A percentile compares a stretch with the other conserved stretches of the same genome.
Evolutionary conservation across 2,888 invertebrate genomes (phyloP).

Genomic region (Teinopalpus imperialis): DNA sequence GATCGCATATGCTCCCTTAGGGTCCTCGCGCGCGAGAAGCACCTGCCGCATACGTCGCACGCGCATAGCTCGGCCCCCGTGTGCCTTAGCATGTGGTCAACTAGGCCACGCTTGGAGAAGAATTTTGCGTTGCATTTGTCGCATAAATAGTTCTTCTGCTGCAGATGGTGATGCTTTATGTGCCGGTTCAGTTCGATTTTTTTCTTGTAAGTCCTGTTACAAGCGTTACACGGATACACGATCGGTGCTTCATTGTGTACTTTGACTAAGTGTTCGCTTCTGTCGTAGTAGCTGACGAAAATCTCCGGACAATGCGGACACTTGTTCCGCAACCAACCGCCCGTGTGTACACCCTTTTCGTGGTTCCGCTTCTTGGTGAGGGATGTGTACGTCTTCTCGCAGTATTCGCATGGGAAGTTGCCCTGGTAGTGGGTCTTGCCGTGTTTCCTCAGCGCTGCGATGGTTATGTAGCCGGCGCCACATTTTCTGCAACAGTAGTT

Average conservation of each 20-base stretch:
- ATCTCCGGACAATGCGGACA: constrained; percentile 72
- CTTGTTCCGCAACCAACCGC: constrained; percentile 73
- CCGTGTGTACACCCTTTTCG: constrained; percentile 70
- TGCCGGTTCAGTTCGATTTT: constrained; percentile 70
- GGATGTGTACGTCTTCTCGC: constrained; percentile 78
- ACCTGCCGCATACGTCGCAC: constrained; percentile 65
- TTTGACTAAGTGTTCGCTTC: constrained; percentile 66
- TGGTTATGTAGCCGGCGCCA: constrained; percentile 68
- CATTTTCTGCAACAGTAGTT: constrained; percentile 75
- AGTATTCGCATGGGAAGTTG: constrained; percentile 77
- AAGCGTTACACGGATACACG: constrained; percentile 68
- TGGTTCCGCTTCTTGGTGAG: constrained; percentile 70
- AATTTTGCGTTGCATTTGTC: constrained; percentile 70
- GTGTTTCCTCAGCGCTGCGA: constrained; percentile 71
- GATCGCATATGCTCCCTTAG: constrained; percentile 62
- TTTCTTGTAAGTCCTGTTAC: constrained; percentile 70
- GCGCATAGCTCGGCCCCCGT: constrained; percentile 54
- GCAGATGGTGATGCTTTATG: constrained; percentile 70
- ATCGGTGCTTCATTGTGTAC: constrained; percentile 62
- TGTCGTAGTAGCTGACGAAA: constrained; percentile 71
- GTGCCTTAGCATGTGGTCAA: constrained; percentile 62
- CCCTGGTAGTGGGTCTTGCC: constrained; percentile 73
- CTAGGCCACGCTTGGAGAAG: constrained; percentile 67
- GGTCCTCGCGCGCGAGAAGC: constrained; percentile 55
- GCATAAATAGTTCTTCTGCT: constrained; percentile 64